Base-by-base conservation (phyloP, 1,140 invertebrate species). In the Lepidurus couesii region DNA sequence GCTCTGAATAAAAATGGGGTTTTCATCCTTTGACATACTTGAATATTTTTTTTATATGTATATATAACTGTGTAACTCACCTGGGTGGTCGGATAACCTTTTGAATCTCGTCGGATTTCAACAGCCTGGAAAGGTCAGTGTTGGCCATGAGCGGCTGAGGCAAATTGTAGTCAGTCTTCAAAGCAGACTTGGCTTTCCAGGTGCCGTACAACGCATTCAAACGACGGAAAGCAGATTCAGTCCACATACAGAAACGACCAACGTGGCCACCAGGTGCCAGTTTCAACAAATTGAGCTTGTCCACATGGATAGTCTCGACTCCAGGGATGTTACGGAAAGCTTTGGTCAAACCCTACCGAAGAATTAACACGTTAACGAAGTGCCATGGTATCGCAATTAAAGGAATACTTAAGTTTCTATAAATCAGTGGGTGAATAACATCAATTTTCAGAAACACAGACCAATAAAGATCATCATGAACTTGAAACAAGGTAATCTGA, bases 261-360 rank as follows among this genome's bases (percentile, higher is more conserved):
- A 99, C 92, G 85, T 99, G 97, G 84, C 98, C 98, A 90, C 94
- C 90, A 81, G 98, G 98, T 47, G 98, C 98, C 79, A 99, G 86
- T 86, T 98, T 98, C 84, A 99, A 86, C 43, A 99, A 87, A 84
- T 98, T 99, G 80, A 99, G 85, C 82, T 95, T 94, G 82, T 94
- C 90, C 73, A 99, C 95, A 83, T 92, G 93, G 84, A 98, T 91
- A 79, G 97, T 88, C 83, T 98, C 96, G 80, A 99, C 91, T 81
- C 96, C 97, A 78, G 98, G 98, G 87, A 99, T 99, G 89, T 99
- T 99, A 82, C 98, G 92, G 91, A 99, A 99, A 42, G 97, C 97
- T 82, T 91, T 91, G 75, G 91, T 91, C 76, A 99, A 89, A 82
- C 98, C 98, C 91, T 92, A 82, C 1, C 83, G 74, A 42, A 43